Evolutionary conservation across 2,888 invertebrate genomes (phyloP).

Genomic region (Eulithis prunata): DNA sequence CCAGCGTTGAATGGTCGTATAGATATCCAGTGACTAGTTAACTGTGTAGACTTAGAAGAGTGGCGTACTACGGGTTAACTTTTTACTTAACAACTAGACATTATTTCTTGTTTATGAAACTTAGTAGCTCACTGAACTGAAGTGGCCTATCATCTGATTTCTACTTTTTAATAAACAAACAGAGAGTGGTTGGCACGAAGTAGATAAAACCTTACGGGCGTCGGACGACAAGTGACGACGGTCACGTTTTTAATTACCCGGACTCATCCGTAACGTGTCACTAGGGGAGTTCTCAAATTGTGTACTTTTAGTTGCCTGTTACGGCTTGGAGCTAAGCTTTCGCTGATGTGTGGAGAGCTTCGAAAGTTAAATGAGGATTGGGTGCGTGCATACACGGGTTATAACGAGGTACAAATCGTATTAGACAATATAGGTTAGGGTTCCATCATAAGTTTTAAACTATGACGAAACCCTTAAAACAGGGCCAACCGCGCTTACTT

Average conservation of each 20-base stretch:
- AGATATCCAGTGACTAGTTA: no score
- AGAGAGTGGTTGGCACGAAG: slow-evolving; percentile 65
- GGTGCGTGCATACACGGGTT: slow-evolving; percentile 19
- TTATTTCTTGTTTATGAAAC: no score
- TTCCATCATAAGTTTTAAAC: no score
- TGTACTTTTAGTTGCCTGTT: slow-evolving; percentile 50
- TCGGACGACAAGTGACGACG: slow-evolving; percentile 79
- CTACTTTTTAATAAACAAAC: slow-evolving; percentile 74
- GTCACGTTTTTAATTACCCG: slow-evolving; percentile 83
- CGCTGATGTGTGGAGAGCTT: slow-evolving; percentile 35
- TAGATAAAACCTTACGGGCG: slow-evolving; percentile 78
- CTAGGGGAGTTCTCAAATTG: slow-evolving; percentile 56
- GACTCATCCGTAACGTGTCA: slow-evolving; percentile 76
- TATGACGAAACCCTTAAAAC: no score
- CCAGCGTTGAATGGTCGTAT: no score
- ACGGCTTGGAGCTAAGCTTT: slow-evolving; percentile 32
- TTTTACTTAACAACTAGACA: no score
- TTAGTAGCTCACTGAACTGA: not conserved
- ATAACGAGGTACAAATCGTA: slow-evolving; percentile 6
- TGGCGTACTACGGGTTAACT: no score
- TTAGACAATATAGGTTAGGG: no score
- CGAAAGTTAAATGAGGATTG: slow-evolving; percentile 37
- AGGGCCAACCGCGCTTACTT: no score
- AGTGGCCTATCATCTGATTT: slow-evolving; percentile 37
- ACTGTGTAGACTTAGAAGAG: no score